phyloP scores from a whole-genome alignment of 2,888 invertebrate species.

The Heliconius cydno region DNA sequence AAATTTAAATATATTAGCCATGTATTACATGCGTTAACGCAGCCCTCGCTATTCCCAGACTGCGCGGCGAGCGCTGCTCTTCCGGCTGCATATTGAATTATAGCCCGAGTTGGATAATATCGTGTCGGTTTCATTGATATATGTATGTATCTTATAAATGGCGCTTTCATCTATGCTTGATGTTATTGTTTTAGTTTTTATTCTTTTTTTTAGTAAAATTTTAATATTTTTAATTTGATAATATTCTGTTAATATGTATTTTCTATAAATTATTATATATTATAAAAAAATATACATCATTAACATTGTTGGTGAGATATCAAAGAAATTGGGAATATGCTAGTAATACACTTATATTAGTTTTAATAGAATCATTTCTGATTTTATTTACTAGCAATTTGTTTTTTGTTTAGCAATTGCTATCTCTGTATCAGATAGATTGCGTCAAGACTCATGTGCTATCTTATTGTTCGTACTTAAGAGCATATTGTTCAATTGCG shows the following conservation, averaged over 20 bases:
- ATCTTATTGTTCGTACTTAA: constrained; percentile 26
- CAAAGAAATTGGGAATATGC: neutral
- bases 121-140: constrained; percentile 22
- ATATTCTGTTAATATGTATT: too few relatives aligned
- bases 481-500: constrained; percentile 23
- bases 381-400: neutral
- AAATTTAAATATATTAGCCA: neutral
- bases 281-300: too few relatives aligned
- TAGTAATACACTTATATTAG: neutral
- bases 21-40: constrained; percentile 34
- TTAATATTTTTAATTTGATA: neutral
- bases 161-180: neutral
- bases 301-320: neutral
- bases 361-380: neutral
- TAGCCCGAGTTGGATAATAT: constrained; percentile 35
- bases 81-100: constrained; percentile 45
- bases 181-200: neutral
- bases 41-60: constrained; percentile 48
- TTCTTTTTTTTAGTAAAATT: neutral
- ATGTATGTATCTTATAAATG: neutral
- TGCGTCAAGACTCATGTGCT: constrained; percentile 24
- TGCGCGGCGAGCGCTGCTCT: constrained; percentile 47
- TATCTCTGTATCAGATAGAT: constrained; percentile 21
- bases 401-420: neutral
- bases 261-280: too few relatives aligned